Evolutionary conservation across 1,140 invertebrate genomes (phyloP), one percentile per base, ranked within the genome.

Genomic region (Gryllus bimaculatus): DNA sequence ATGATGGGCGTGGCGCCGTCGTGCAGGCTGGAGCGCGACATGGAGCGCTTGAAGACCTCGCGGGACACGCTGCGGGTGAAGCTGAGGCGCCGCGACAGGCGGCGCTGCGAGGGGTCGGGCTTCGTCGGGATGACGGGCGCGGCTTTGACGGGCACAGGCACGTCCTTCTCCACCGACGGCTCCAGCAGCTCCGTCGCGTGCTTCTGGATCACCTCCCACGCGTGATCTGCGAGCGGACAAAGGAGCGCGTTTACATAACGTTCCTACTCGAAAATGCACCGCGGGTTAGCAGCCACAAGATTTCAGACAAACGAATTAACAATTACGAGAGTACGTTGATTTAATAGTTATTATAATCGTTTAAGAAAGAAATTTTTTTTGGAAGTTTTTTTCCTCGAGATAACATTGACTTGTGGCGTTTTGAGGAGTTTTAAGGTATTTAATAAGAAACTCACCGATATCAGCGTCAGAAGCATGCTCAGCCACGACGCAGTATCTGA

Each of bases 401-500:
- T 39, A 39, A 5, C 26, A 39, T 39, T 1, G 5, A 39, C 1
- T 39, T 39, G 1, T 5, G 26, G 26, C 26, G 5, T 39, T 39
- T 39, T 39, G 5, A 39, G 1, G 26, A 39, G 5, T 39, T 39
- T 39, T 39, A 39, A 1, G 26, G 26, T 39, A 39, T 39, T 39
- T 2, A 5, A 39, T 39, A 5, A 2, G 10, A 18, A 66, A 66
- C 76, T 85, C 83, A 88, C 86, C 87, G 39, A 97, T 92, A 83
- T 97, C 92, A 6, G 90, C 88, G 48, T 95, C 91, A 0, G 84
- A 90, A 8, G 95, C 94, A 82, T 94, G 89, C 84, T 96, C 93
- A 15, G 92, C 89, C 73, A 93, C 93, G 0, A 98, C 92, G 83
- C 94, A 96, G 85, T 97, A 95, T 75, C 95, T 88, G 81, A 98